Conservation (phyloP, 2,888 invertebrate genomes). For the Priocnemis perturbator region DNA sequence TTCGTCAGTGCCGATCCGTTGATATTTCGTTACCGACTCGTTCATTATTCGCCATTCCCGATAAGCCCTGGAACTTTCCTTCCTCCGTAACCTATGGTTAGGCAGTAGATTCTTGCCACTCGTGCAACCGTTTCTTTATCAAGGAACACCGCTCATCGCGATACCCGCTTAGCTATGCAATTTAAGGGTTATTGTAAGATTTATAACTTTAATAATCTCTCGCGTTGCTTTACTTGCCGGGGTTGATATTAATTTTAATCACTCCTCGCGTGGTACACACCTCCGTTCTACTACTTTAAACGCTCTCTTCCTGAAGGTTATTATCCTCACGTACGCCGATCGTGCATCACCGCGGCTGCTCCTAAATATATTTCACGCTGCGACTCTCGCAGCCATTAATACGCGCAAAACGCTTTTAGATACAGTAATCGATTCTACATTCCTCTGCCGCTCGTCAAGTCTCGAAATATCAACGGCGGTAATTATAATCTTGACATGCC, state of each 20-base stretch:
- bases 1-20: no score
- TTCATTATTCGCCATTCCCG: no score
- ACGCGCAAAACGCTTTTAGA: conserved; percentile 30
- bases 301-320: conserved; percentile 42
- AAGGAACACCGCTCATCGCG: no score
- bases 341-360: conserved; percentile 1
- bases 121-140: no score
- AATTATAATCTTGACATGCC: neutral
- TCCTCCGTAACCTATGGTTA: no score
- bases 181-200: conserved; percentile 29
- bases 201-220: conserved; percentile 46
- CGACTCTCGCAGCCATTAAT: neutral
- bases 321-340: conserved; percentile 31
- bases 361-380: neutral
- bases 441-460: no score
- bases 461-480: neutral
- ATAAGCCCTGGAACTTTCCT: no score
- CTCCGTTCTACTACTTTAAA: conserved; percentile 36
- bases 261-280: conserved; percentile 36
- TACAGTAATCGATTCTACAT: conserved; percentile 22
- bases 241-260: conserved; percentile 54
- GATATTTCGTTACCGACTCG: no score
- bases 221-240: conserved; percentile 20
- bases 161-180: no score
- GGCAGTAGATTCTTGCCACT: no score